These are phyloP conservation scores for Ochotona curzoniae DNA, from an alignment of 2,113 vertebrate genomes.

Conservation along the genomic window DNA sequence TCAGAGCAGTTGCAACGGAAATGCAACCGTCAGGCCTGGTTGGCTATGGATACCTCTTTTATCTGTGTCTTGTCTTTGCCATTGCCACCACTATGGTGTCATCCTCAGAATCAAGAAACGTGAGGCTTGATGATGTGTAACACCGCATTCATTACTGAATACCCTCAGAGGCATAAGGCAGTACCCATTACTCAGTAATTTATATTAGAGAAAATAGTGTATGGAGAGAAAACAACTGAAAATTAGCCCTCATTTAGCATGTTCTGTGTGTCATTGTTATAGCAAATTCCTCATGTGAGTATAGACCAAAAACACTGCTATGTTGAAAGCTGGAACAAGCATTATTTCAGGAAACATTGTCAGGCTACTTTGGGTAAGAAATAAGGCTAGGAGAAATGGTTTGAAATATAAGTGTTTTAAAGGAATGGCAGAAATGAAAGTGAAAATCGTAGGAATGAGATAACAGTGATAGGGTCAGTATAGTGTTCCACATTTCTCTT, in stretches of 20 bases:
- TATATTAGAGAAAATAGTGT: neutral
- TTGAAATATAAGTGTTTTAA: neutral
- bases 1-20: neutral
- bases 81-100: neutral
- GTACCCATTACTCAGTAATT: neutral
- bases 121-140: neutral
- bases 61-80: neutral
- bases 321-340: neutral
- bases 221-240: neutral
- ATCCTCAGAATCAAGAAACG: neutral
- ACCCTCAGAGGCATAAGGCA: neutral
- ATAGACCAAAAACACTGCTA: neutral
- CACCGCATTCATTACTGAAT: too few relatives aligned
- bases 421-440: neutral
- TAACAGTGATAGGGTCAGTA: neutral
- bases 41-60: neutral
- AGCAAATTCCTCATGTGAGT: neutral
- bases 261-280: neutral
- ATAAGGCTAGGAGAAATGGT: neutral
- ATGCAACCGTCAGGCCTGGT: neutral
- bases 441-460: neutral
- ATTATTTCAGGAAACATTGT: neutral
- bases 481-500: neutral
- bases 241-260: neutral
- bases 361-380: neutral